Conservation (phyloP, 2,888 invertebrate species). For the Phalera bucephala region DNA sequence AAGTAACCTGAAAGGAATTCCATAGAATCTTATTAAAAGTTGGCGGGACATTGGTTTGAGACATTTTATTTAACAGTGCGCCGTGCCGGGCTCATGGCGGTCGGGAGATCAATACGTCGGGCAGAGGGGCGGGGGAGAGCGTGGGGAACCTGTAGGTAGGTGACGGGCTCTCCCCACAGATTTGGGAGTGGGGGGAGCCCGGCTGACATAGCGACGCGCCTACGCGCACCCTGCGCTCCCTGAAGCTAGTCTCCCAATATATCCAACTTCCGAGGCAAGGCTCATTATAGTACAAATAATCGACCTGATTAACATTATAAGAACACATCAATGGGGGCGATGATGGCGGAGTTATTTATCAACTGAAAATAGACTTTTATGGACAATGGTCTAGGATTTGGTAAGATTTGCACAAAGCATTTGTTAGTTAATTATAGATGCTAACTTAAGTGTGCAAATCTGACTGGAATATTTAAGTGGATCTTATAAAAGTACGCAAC, state of each 20-base stretch:
- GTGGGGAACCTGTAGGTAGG: slow-evolving; percentile 11
- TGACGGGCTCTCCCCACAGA: slow-evolving; percentile 9
- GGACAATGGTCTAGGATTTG: not conserved
- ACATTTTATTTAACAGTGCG: slow-evolving; percentile 44
- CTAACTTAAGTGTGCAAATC: too few relatives aligned
- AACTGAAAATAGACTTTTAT: slow-evolving; percentile 2
- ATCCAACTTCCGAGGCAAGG: slow-evolving; percentile 57
- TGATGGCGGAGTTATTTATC: slow-evolving; percentile 19
- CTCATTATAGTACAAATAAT: slow-evolving; percentile 58
- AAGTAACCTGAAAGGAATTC: slow-evolving; percentile 7
- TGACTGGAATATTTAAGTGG: too few relatives aligned
- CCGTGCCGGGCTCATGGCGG: slow-evolving; percentile 40
- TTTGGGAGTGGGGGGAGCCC: slow-evolving; percentile 30
- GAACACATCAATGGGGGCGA: slow-evolving; percentile 23
- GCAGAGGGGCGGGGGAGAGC: slow-evolving; percentile 10
- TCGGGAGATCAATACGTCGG: slow-evolving; percentile 60
- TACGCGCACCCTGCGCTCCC: slow-evolving; percentile 62
- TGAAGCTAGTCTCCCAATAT: slow-evolving; percentile 52
- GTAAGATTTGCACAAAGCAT: too few relatives aligned
- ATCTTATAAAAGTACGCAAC: too few relatives aligned
- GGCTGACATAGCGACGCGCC: slow-evolving; percentile 74
- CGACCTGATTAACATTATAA: slow-evolving; percentile 47
- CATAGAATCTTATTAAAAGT: slow-evolving; percentile 20
- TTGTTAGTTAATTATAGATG: too few relatives aligned
- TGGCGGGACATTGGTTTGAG: slow-evolving; percentile 20